These are phyloP conservation scores for Piprites chloris DNA, from an alignment of 2,113 vertebrate genomes.

Conservation along the genomic window DNA sequence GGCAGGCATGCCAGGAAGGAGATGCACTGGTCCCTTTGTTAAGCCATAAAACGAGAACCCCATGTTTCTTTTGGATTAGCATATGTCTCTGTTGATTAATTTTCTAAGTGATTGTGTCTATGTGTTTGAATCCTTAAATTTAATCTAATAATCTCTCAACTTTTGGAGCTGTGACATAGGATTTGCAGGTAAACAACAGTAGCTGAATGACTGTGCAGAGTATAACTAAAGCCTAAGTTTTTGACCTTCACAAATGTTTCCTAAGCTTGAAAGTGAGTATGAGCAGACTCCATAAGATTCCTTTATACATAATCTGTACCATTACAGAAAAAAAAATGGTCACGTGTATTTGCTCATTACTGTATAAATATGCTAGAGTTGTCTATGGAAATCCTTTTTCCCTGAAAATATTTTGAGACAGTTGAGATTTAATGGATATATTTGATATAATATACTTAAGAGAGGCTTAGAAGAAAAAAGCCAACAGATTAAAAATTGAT, in stretches of 20 bases:
- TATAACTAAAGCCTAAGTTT: not conserved
- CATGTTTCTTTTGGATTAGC: not conserved
- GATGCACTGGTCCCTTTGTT: not conserved
- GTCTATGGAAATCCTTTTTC: not conserved
- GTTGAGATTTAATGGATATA: not conserved
- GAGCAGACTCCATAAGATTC: not conserved
- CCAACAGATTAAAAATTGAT: not conserved
- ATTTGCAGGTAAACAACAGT: not conserved
- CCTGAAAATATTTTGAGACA: not conserved
- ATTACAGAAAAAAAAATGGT: not conserved
- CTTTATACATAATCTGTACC: not conserved
- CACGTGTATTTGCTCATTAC: not conserved
- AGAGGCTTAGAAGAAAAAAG: not conserved
- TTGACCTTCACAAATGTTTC: not conserved
- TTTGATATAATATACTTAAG: not conserved
- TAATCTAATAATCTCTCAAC: not conserved
- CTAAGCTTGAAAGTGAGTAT: not conserved
- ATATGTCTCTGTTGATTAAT: accelerated
- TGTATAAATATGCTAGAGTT: not conserved
- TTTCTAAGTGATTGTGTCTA: not conserved
- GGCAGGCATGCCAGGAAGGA: not conserved
- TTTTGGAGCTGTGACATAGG: not conserved
- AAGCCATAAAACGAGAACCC: not conserved
- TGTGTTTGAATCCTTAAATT: not conserved
- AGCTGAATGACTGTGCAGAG: not conserved